Base-by-base conservation (phyloP, 1,140 invertebrate species). In the Potamilus streckersoni region DNA sequence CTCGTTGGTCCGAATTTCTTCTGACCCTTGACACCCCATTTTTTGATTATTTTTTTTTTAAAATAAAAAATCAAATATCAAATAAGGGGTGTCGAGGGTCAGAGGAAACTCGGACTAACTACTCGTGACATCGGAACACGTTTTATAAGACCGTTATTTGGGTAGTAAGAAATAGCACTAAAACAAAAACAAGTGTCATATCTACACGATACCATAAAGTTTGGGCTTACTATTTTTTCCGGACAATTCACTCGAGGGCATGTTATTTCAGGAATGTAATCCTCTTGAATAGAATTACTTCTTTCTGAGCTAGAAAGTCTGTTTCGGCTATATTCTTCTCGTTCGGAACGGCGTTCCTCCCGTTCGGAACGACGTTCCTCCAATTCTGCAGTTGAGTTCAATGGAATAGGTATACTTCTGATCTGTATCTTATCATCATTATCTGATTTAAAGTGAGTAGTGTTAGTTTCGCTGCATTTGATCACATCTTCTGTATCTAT, bases 191-290 rank as follows among this genome's bases (percentile, higher is more conserved):
- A n/a, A 61, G n/a, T 61, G 59, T 61, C 59, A 17, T 17, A 61
- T 61, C n/a, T 61, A n/a, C 16, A 16, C 16, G 59, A 17, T 61
- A 17, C 1, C 16, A 61, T n/a, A 61, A 61, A 61, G 3, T 61
- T 61, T 17, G 27, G 17, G 79, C 85, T 80, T 80, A 89, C 87
- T 73, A 89, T 88, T 82, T 85, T 89, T 75, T 89, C 87, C 70
- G 80, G 80, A 70, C 86, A 88, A 77, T 89, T 89, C 11, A 89
- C 80, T 76, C 78, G 71, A 16, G 87, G 86, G 74, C 81, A 86
- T 64, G 67, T 62, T 12, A 81, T 31, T 58, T 78, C 69, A 15
- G 58, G 49, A 13, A 69, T 70, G 56, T 69, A 58, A 38, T 71
- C 63, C 5, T 70, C 67, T n/a, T 23, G 15, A 62, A 58, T 20